Conservation (phyloP, 2,888 invertebrate species). For the Schizotus pectinicornis region DNA sequence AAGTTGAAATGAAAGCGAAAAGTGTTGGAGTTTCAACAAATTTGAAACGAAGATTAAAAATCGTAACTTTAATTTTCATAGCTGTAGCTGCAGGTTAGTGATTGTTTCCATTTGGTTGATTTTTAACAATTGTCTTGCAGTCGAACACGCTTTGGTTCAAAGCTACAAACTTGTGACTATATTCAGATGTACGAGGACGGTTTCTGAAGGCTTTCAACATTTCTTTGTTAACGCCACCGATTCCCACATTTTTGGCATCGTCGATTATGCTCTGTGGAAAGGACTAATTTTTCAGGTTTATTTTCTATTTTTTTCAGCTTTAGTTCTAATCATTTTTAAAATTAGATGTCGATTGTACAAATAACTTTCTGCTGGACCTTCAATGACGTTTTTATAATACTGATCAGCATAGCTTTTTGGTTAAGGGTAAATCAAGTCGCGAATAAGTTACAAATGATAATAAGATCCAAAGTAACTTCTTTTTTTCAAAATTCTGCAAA, state of each 20-base stretch:
- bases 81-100: background rate
- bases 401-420: constrained; percentile 8
- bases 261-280: constrained; percentile 15
- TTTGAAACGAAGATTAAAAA: background rate
- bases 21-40: no score
- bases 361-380: constrained; percentile 13
- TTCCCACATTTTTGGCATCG: constrained; percentile 19
- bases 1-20: constrained; percentile 52
- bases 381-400: constrained; percentile 14
- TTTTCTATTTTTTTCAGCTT: no score
- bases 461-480: background rate
- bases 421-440: constrained; percentile 2
- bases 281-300: constrained; percentile 29
- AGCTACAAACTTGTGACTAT: background rate
- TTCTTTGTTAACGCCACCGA: constrained; percentile 15
- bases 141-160: constrained; percentile 36
- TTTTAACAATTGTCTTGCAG: constrained; percentile 35
- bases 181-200: background rate
- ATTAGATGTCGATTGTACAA: background rate
- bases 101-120: background rate
- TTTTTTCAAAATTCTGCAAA: background rate
- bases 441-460: background rate
- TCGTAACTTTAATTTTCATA: background rate
- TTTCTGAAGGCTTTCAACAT: constrained; percentile 2
- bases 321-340: background rate